These are phyloP conservation scores for Galemys pyrenaicus DNA, from an alignment of 2,113 vertebrate genomes.

Conservation along the genomic window DNA sequence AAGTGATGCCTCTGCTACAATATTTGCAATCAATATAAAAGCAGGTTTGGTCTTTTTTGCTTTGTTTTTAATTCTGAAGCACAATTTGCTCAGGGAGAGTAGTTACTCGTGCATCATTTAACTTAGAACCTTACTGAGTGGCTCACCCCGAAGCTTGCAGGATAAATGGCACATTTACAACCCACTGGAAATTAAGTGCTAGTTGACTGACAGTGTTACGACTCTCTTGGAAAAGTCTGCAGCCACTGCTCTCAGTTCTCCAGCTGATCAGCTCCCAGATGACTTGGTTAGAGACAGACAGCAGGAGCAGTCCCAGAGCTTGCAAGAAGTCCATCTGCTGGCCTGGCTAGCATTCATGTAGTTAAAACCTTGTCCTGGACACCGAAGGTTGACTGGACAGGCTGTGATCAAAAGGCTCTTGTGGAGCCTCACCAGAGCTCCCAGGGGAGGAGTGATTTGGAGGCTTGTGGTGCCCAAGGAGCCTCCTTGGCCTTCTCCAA, in stretches of 20 bases:
- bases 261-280: not conserved
- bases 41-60: slow-evolving; percentile 52
- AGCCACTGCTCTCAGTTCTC: not conserved
- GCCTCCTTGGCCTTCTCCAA: not conserved
- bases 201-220: slow-evolving; percentile 40
- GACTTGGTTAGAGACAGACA: not conserved
- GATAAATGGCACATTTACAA: slow-evolving; percentile 64
- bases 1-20: slow-evolving; percentile 19
- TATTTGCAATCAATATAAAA: slow-evolving; percentile 62
- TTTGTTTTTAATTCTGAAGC: slow-evolving; percentile 66
- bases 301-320: not conserved
- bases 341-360: not conserved
- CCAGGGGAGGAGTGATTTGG: not conserved
- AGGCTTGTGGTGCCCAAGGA: not conserved
- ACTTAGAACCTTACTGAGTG: slow-evolving; percentile 35
- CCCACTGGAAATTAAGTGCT: slow-evolving; percentile 55
- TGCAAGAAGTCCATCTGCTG: not conserved
- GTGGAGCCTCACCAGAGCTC: not conserved
- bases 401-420: not conserved
- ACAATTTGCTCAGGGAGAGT: not conserved
- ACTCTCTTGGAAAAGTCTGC: slow-evolving; percentile 18
- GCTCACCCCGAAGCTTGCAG: slow-evolving; percentile 32
- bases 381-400: not conserved
- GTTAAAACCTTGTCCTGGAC: not conserved
- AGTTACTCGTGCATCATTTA: slow-evolving; percentile 66